Evolutionary conservation across 2,113 vertebrate genomes (phyloP).

Genomic region (Poecile atricapillus): DNA sequence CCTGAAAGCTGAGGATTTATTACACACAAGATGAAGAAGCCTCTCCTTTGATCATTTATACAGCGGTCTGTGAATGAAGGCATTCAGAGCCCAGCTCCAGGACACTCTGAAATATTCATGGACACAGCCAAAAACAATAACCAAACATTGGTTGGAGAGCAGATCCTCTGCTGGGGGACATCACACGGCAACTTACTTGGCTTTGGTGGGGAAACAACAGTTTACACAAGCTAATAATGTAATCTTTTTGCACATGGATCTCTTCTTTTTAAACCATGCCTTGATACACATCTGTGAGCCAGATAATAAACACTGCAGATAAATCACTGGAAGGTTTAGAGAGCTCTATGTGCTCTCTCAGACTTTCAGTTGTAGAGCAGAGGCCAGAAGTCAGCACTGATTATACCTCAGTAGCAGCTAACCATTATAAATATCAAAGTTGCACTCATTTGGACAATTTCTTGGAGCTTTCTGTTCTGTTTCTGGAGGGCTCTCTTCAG

Average conservation of each 20-base stretch:
- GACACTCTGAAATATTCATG: constrained; percentile 7
- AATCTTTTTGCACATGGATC: not conserved
- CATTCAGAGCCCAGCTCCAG: constrained; percentile 26
- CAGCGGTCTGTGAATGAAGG: constrained; percentile 7
- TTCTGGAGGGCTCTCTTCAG: not conserved
- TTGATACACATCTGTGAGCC: not conserved
- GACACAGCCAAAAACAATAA: constrained; percentile 27
- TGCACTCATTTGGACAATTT: not conserved
- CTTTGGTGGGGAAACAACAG: not conserved
- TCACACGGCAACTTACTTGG: not conserved
- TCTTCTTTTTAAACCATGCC: not conserved
- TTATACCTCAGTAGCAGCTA: not conserved
- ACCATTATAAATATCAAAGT: not conserved
- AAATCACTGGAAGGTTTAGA: not conserved
- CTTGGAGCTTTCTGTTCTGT: not conserved
- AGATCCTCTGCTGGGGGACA: not conserved
- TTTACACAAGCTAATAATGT: constrained; percentile 14
- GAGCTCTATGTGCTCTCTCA: not conserved
- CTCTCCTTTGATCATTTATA: constrained; percentile 43
- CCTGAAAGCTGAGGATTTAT: constrained; percentile 63
- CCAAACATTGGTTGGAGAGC: not conserved
- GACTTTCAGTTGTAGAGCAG: not conserved
- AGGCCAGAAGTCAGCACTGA: not conserved
- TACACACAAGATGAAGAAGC: constrained; percentile 11
- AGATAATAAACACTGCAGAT: constrained; percentile 3